Evolutionary conservation across 2,797 vertebrate species (phyloP), one percentile per base, ranked within the genome.

Genomic region (Tamandua tetradactyla): DNA sequence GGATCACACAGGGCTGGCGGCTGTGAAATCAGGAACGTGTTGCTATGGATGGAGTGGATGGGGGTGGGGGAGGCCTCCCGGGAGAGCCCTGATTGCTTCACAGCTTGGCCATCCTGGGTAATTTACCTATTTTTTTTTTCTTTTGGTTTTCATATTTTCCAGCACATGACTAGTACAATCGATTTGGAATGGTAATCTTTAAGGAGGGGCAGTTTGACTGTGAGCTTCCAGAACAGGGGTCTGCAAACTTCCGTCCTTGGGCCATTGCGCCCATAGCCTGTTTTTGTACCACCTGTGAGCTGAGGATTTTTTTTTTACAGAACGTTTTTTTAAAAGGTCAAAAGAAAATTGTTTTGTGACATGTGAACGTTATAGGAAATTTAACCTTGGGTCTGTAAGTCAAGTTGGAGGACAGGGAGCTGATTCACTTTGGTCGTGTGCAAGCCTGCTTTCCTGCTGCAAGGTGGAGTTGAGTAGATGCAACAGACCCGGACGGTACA

Each of bases 341-440:
- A 61, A 78, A 86, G 72, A 79, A 22, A 83, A 25, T 69, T 69
- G 17, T 80, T 91, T 89, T 64, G 78, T 49, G 35, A 47, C 30
- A 71, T 74, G 42, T 42, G 72, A 82, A 25, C 86, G 84, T n/a
- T 64, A 20, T 52, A 27, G 68, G 87, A 75, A 87, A 89, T 79
- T 85, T 47, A 94, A 1, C 86, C 76, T 74, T 85, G 18, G 64
- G 55, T 40, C 74, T 14, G 25, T 62, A 78, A 71, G 64, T 72
- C n/a, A 87, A 44, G 57, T 35, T 80, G 49, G 42, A 61, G n/a
- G 18, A 30, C 11, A 49, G 74, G 49, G 22, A 9, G 35, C 8
- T 5, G 4, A 17, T 49, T 64, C 12, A 23, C 13, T 75, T 62
- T 5, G 18, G n/a, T 40, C 11, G 47, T 47, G 57, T 30, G 13